Evolutionary conservation across 2,113 vertebrate species (phyloP).

Genomic region (Toxostoma redivivum): DNA sequence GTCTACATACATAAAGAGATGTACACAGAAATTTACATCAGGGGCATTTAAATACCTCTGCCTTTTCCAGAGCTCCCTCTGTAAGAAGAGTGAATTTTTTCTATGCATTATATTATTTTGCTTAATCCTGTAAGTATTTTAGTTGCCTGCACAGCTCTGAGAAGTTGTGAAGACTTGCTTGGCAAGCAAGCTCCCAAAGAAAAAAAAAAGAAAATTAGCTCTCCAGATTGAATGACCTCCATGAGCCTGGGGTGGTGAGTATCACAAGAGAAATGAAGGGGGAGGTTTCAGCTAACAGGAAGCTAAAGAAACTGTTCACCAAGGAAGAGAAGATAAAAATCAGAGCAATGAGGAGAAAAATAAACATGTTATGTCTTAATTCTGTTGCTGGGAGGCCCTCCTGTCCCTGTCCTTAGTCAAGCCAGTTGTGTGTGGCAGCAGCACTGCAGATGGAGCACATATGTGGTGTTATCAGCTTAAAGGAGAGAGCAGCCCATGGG

Average conservation of each 20-base stretch:
- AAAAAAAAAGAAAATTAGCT: background rate
- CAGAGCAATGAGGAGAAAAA: background rate
- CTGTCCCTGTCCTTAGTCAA: background rate
- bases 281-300: background rate
- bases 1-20: background rate
- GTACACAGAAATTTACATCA: background rate
- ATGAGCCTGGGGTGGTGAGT: background rate
- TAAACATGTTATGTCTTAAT: background rate
- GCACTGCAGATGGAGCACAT: background rate
- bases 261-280: conserved; percentile 31
- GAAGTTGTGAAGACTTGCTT: conserved; percentile 64
- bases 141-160: conserved; percentile 65
- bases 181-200: conserved; percentile 1
- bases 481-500: background rate
- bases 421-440: background rate
- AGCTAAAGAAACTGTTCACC: background rate
- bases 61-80: conserved; percentile 17
- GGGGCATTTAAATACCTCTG: background rate
- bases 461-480: accelerated
- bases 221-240: background rate
- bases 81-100: conserved; percentile 47
- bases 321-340: background rate
- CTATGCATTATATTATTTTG: conserved; percentile 69
- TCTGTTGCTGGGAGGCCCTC: background rate
- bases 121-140: conserved; percentile 67